A percentile compares a stretch with the other conserved stretches of the same genome.
phyloP scores from a whole-genome alignment of 2,113 vertebrate genomes.

The Ardeotis arabs region DNA sequence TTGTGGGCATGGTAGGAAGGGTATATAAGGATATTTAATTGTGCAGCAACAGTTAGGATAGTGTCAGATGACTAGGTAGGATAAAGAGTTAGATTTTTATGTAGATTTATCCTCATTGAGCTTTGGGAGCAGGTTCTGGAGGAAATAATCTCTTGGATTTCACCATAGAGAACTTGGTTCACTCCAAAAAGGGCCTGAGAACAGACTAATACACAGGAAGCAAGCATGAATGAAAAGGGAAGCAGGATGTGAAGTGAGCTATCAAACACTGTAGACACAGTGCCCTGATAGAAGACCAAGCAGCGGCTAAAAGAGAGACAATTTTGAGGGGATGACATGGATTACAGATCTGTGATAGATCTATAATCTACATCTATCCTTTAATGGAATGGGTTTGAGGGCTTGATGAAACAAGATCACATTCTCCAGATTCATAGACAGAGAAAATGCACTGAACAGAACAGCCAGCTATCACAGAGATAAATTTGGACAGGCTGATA shows the following conservation, averaged over 20 bases:
- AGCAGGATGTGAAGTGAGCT: neutral
- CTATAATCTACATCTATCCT: neutral
- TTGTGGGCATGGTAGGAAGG: neutral
- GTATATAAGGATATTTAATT: neutral
- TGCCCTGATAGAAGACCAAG: neutral
- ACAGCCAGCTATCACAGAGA: neutral
- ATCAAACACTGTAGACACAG: neutral
- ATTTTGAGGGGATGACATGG: neutral
- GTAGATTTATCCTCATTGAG: neutral
- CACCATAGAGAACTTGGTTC: neutral
- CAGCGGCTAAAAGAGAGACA: neutral
- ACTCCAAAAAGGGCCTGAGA: neutral
- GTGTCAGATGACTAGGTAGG: neutral
- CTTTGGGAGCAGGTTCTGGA: neutral
- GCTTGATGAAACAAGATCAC: neutral
- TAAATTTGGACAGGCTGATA: neutral
- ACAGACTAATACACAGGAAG: neutral
- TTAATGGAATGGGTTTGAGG: neutral
- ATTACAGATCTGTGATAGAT: neutral
- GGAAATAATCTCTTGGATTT: neutral
- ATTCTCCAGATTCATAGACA: neutral
- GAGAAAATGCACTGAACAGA: neutral
- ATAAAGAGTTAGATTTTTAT: neutral
- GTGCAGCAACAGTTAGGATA: neutral
- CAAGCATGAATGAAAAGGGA: neutral